A percentile compares a stretch with the other conserved stretches of the same genome.
Conservation (phyloP, 2,888 invertebrate genomes). For the Chouioia cunea region DNA sequence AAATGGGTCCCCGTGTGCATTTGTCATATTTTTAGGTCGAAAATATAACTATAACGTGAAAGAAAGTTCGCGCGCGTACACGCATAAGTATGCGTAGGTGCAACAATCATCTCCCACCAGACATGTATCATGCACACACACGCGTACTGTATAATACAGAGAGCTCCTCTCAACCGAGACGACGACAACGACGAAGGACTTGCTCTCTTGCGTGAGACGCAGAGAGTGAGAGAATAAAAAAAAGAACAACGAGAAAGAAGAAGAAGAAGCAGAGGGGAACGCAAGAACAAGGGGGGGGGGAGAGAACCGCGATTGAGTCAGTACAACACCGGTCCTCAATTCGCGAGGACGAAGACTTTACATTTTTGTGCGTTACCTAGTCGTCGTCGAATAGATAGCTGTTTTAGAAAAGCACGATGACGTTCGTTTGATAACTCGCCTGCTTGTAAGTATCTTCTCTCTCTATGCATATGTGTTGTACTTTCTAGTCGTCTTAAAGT, state of each 20-base stretch:
- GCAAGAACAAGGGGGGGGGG: conserved; percentile 37
- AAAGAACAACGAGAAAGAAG: too few relatives aligned
- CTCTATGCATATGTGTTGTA: too few relatives aligned
- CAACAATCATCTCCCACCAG: too few relatives aligned
- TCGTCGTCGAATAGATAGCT: too few relatives aligned
- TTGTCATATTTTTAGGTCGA: not conserved
- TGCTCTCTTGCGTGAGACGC: not conserved
- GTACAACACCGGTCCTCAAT: conserved; percentile 47
- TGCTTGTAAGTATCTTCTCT: too few relatives aligned
- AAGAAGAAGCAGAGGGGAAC: conserved; percentile 32
- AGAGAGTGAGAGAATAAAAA: conserved; percentile 27
- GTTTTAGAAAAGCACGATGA: too few relatives aligned
- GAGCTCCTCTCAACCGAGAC: conserved; percentile 46
- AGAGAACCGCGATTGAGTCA: conserved; percentile 34
- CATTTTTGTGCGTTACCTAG: too few relatives aligned
- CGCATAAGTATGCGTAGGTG: conserved; percentile 19
- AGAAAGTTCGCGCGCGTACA: not conserved
- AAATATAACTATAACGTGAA: not conserved
- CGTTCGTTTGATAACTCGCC: too few relatives aligned
- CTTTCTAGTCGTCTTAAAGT: too few relatives aligned
- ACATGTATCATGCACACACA: not conserved
- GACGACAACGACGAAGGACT: conserved; percentile 2
- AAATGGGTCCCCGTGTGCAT: too few relatives aligned
- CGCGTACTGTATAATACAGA: not conserved
- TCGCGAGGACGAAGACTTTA: conserved; percentile 29